Base-by-base conservation (phyloP, 2,797 vertebrate species). In the Oceanodroma leucorhoa region DNA sequence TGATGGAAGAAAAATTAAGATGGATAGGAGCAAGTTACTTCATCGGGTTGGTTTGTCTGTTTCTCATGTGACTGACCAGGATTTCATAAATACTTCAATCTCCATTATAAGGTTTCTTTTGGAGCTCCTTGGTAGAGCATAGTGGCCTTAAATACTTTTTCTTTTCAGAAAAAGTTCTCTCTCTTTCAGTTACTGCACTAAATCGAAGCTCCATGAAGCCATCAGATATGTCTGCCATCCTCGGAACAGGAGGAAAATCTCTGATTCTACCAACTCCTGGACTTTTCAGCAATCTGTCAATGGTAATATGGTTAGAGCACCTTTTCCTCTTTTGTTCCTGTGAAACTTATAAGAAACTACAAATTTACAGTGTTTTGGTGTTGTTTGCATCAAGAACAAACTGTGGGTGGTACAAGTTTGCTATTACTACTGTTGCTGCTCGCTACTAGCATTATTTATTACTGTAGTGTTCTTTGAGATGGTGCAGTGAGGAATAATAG, bases 211-310 rank as follows among this genome's bases (percentile, higher is more conserved):
- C 96, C 32, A 58, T 97, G 41, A 98, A 97, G 83, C 98, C 98
- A 65, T 97, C 98, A 83, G 99, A 99, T 89, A 83, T 99, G 80
- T 99, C 99, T 45, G 81, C 98, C 62, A 98, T 99, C 96, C 91
- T 99, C 92, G 98, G 97, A 86, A 97, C 98, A 18, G 99, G 97
- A 95, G 97, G 97, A 62, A 98, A 96, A 83, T 98, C 98, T 4
- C 98, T 98, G 70, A 97, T 98, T 73, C 70, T 97, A 1, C 98
- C 98, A 91, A 98, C 98, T 45, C 98, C 99, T 30, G 98, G 98
- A 64, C 96, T 97, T 65, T 85, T 98, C 20, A 94, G 98, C 88
- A 98, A 83, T 93, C 34, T 98, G 23, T 98, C 98, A 73, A 91
- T 97, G 98, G 98, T 99, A 97, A 96, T 98, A 92, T 60, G 51